phyloP scores from a whole-genome alignment of 2,888 invertebrate species.

The Carpatolechia fugitivella region DNA sequence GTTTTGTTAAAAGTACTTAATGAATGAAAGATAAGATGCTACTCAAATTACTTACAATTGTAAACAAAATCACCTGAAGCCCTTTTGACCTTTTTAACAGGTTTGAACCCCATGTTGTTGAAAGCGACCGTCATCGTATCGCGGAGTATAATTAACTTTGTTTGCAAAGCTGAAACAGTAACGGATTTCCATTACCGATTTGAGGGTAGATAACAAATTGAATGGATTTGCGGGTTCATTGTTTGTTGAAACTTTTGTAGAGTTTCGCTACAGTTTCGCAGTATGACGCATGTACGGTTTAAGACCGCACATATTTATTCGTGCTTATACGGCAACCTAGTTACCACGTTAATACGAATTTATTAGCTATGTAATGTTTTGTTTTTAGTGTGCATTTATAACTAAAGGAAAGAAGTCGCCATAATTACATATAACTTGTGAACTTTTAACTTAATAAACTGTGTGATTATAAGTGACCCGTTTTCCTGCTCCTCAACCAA shows the following conservation, averaged over 20 bases:
- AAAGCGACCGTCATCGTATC: slow-evolving; percentile 1
- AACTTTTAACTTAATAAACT: too few relatives aligned
- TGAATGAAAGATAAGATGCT: background rate
- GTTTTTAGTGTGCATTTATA: too few relatives aligned
- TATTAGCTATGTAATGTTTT: too few relatives aligned
- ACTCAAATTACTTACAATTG: background rate
- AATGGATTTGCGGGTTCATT: background rate
- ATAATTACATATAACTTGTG: too few relatives aligned
- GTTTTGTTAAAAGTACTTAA: too few relatives aligned
- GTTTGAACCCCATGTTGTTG: background rate
- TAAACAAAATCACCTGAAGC: background rate
- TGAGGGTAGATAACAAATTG: background rate
- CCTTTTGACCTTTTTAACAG: background rate
- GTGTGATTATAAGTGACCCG: too few relatives aligned
- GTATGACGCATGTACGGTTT: too few relatives aligned
- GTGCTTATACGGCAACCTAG: too few relatives aligned
- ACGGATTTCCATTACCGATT: background rate
- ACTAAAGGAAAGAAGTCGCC: too few relatives aligned
- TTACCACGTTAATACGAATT: too few relatives aligned
- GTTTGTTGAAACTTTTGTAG: background rate
- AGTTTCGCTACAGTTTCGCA: background rate
- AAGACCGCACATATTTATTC: too few relatives aligned
- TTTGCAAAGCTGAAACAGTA: slow-evolving; percentile 4
- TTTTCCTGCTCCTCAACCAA: too few relatives aligned
- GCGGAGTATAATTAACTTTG: slow-evolving; percentile 4